These are phyloP conservation scores for Anastrepha obliqua DNA, from an alignment of 1,140 invertebrate genomes.

Conservation along the genomic window DNA sequence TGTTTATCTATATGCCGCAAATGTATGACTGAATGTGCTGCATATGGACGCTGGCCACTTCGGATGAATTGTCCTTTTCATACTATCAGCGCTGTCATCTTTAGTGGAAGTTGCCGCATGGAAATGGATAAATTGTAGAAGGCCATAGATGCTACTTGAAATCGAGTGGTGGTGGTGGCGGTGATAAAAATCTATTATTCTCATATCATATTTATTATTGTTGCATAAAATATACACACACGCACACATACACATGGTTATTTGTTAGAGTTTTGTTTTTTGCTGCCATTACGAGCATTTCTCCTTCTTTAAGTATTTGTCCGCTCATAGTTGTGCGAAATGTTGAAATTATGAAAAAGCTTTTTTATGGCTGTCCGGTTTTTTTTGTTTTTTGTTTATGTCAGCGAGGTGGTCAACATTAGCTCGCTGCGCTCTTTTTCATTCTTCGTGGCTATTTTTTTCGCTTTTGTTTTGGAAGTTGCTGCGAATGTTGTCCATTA, in stretches of 20 bases:
- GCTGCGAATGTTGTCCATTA: conserved; percentile 17
- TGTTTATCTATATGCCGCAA: conserved; percentile 16
- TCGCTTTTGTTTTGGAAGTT: conserved; percentile 11
- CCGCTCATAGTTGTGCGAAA: background rate
- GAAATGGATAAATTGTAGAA: background rate
- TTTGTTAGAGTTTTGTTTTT: background rate
- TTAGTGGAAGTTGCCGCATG: background rate
- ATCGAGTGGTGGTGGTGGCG: background rate
- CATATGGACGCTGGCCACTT: conserved; percentile 49
- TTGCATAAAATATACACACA: background rate
- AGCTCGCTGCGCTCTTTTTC: background rate
- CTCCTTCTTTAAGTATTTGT: conserved; percentile 14
- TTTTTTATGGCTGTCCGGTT: conserved; percentile 52
- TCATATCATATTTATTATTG: conserved; percentile 53
- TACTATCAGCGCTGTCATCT: conserved; percentile 27
- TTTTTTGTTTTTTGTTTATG: conserved; percentile 4
- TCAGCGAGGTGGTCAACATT: background rate
- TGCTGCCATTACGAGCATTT: background rate
- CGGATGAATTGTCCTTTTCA: conserved; percentile 46
- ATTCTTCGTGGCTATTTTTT: background rate
- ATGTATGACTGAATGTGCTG: conserved; percentile 1
- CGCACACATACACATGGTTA: background rate
- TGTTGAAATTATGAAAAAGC: conserved; percentile 55
- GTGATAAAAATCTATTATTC: conserved; percentile 54
- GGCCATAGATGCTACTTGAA: background rate